Evolutionary conservation across 23 tunicate species (phyloP).

Genomic region (Trididemnum miniatum): DNA sequence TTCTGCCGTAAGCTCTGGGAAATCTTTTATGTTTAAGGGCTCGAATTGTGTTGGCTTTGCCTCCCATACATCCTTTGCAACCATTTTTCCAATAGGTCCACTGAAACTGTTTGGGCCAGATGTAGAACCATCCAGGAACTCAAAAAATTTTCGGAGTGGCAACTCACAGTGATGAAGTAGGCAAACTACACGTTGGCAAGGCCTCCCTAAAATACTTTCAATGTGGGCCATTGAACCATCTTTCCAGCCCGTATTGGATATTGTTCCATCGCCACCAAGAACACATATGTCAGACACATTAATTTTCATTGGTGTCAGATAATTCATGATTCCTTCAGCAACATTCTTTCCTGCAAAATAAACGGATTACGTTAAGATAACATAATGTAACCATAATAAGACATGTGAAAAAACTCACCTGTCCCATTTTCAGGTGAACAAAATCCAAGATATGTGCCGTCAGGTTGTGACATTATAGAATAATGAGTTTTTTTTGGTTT

Average conservation of each 20-base stretch:
- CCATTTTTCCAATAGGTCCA: neutral
- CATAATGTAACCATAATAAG: neutral
- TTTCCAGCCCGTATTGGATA: neutral
- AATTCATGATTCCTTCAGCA: neutral
- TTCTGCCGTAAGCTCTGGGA: neutral
- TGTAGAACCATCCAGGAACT: neutral
- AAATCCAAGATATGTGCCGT: neutral
- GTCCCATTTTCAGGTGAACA: neutral
- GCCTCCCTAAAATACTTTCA: neutral
- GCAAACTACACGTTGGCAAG: slow-evolving; percentile 2
- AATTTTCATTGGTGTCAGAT: neutral
- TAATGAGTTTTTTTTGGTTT: neutral
- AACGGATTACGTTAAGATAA: neutral
- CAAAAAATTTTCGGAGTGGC: neutral
- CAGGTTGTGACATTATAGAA: neutral
- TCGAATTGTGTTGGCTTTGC: neutral
- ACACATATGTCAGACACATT: neutral
- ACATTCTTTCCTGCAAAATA: neutral
- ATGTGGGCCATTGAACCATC: neutral
- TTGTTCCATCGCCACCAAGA: neutral
- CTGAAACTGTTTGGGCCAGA: neutral
- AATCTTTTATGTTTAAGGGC: neutral
- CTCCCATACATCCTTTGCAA: neutral
- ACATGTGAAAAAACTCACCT: neutral
- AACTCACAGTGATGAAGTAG: neutral